Conservation (phyloP, 2,888 invertebrate species). For the Choreutis nemorana region DNA sequence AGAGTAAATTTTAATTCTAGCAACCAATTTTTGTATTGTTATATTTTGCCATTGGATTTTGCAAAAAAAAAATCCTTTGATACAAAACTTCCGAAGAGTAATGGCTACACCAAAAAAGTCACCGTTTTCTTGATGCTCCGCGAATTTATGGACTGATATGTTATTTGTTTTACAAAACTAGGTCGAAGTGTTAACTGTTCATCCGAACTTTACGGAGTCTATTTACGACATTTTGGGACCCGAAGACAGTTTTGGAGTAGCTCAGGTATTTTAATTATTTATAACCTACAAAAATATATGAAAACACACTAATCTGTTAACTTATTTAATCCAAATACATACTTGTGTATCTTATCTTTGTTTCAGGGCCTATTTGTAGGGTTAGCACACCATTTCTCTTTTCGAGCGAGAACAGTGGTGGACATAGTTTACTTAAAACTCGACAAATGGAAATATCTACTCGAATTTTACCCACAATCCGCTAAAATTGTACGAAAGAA, state of each 20-base stretch:
- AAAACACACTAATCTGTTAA: background rate
- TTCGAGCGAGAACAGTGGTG: conserved; percentile 56
- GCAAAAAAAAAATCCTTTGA: too few relatives aligned
- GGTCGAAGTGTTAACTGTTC: conserved; percentile 64
- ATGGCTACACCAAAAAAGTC: too few relatives aligned
- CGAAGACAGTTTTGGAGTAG: conserved; percentile 63
- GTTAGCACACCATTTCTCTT: conserved; percentile 61
- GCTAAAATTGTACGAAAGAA: conserved; percentile 45
- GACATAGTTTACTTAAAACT: conserved; percentile 57
- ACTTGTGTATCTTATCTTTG: conserved; percentile 4
- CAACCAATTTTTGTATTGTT: background rate
- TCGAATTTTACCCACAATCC: conserved; percentile 51
- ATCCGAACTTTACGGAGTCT: conserved; percentile 54
- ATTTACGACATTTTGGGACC: conserved; percentile 59
- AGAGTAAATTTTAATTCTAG: background rate
- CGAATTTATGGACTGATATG: too few relatives aligned
- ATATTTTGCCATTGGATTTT: too few relatives aligned
- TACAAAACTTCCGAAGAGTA: too few relatives aligned
- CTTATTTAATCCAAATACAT: too few relatives aligned
- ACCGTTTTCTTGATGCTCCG: too few relatives aligned
- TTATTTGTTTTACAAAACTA: too few relatives aligned
- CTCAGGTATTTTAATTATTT: conserved; percentile 30
- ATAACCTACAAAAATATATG: background rate
- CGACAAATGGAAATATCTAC: conserved; percentile 58
- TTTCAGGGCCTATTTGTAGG: conserved; percentile 61